Evolutionary conservation across 2,113 vertebrate genomes (phyloP).

Genomic region (Tychaedon coryphoeus): DNA sequence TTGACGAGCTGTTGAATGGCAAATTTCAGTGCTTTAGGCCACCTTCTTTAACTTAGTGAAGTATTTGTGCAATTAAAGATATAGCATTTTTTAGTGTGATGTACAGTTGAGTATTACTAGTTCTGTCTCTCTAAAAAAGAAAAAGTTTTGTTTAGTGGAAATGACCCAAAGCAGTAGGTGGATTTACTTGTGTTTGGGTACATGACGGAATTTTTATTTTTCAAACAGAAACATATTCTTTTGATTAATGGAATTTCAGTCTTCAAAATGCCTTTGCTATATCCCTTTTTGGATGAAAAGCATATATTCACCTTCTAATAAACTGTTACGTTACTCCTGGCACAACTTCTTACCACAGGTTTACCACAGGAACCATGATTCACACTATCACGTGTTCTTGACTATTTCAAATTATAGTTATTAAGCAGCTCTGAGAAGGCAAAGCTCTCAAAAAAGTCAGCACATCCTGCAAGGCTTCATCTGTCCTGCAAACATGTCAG

Average conservation of each 20-base stretch:
- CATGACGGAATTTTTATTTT: slow-evolving; percentile 15
- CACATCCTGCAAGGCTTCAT: neutral
- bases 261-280: slow-evolving; percentile 17
- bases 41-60: neutral
- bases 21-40: neutral
- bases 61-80: slow-evolving; percentile 5
- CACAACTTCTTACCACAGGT: slow-evolving; percentile 30
- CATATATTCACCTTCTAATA: slow-evolving; percentile 23
- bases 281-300: slow-evolving; percentile 31
- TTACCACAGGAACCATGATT: slow-evolving; percentile 64
- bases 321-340: slow-evolving; percentile 21
- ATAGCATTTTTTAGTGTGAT: neutral
- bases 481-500: neutral
- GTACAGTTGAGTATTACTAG: neutral
- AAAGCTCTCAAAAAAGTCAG: neutral
- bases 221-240: slow-evolving; percentile 10
- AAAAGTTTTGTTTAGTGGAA: neutral
- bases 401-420: slow-evolving; percentile 37
- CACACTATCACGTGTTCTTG: slow-evolving; percentile 25
- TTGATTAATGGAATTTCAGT: neutral
- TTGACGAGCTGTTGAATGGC: neutral
- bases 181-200: neutral
- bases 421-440: slow-evolving; percentile 39
- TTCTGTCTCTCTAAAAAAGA: neutral
- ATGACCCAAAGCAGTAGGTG: neutral